Evolutionary conservation across 2,888 invertebrate species (phyloP).

Genomic region (Meghimatium bilineatum): DNA sequence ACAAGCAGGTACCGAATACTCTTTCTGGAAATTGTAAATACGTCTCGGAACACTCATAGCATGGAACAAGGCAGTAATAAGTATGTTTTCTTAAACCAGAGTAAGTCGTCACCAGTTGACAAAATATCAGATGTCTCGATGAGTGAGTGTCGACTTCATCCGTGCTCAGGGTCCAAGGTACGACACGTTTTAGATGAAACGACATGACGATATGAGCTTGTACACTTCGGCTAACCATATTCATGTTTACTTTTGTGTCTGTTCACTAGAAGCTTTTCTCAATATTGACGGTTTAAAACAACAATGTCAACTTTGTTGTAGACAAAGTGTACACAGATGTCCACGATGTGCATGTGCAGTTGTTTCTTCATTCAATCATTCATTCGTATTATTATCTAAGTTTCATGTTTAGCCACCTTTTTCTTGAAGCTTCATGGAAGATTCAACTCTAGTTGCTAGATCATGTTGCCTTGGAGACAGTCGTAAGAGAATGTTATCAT

Average conservation of each 20-base stretch:
- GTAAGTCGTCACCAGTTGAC: slow-evolving; percentile 25
- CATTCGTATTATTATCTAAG: neutral
- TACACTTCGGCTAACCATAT: neutral
- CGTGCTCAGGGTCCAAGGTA: slow-evolving; percentile 11
- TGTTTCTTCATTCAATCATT: neutral
- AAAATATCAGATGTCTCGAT: slow-evolving; percentile 26
- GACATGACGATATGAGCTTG: neutral
- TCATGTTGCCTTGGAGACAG: too few relatives aligned
- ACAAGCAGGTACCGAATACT: neutral
- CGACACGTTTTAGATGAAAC: neutral
- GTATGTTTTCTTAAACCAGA: neutral
- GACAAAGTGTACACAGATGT: neutral
- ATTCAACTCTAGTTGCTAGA: too few relatives aligned
- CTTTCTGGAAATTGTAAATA: neutral
- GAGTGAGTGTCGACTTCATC: neutral
- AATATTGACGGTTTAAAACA: slow-evolving; percentile 20
- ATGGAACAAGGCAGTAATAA: neutral
- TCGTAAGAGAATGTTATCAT: too few relatives aligned
- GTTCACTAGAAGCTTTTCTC: slow-evolving; percentile 7
- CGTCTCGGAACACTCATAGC: neutral
- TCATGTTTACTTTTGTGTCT: slow-evolving; percentile 21
- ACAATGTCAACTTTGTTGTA: slow-evolving; percentile 9
- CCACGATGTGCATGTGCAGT: neutral
- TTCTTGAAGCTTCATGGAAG: too few relatives aligned
- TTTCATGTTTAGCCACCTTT: too few relatives aligned